phyloP scores from a whole-genome alignment of 2,797 vertebrate genomes.

The Eidolon dupreanum region DNA sequence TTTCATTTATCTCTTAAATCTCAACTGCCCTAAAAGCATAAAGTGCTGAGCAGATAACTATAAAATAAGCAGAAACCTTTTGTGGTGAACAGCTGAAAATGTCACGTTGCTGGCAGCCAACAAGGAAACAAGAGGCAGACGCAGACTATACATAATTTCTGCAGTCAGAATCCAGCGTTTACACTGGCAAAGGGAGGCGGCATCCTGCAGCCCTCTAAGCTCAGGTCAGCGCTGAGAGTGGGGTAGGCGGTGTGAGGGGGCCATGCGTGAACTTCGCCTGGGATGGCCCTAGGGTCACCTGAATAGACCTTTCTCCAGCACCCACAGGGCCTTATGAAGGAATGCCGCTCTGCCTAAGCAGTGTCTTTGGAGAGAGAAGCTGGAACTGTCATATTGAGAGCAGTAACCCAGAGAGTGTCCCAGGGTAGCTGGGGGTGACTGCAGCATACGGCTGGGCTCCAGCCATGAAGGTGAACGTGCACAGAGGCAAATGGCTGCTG shows the following conservation, averaged over 20 bases:
- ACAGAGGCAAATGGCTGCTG: neutral
- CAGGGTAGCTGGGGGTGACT: neutral
- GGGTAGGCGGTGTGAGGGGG: fast-evolving
- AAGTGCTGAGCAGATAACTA: constrained; percentile 25
- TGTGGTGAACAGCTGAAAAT: neutral
- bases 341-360: neutral
- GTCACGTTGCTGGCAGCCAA: neutral
- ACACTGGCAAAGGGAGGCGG: fast-evolving
- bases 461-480: fast-evolving
- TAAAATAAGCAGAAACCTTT: constrained; percentile 57
- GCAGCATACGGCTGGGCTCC: neutral
- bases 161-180: neutral
- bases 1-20: constrained; percentile 45
- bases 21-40: constrained; percentile 38
- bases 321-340: neutral
- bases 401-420: neutral
- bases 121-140: neutral
- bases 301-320: neutral
- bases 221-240: neutral
- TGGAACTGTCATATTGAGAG: neutral
- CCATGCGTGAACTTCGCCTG: neutral
- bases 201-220: neutral
- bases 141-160: neutral
- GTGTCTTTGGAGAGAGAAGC: neutral
- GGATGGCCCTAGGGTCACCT: neutral